Percentiles rank a stretch among this genome's conserved stretches.
Evolutionary conservation across 2,888 invertebrate genomes (phyloP).

Genomic region (Drosophila robusta): DNA sequence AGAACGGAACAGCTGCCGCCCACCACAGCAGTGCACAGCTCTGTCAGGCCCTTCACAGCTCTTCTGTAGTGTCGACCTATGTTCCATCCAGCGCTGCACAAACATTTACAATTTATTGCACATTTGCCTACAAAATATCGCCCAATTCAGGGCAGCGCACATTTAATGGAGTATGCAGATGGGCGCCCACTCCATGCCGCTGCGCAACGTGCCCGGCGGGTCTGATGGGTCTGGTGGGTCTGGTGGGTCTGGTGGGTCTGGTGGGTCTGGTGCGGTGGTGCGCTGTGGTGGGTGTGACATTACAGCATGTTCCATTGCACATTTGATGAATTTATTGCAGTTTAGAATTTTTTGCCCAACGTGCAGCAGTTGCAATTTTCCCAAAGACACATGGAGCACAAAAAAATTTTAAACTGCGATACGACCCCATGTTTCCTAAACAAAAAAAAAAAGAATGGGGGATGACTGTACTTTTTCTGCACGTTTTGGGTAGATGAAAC

Average conservation of each 20-base stretch:
- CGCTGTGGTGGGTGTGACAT: slow-evolving; percentile 82
- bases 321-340: slow-evolving; percentile 85
- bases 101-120: slow-evolving; percentile 82
- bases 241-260: slow-evolving; percentile 27
- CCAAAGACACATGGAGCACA: slow-evolving; percentile 31
- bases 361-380: slow-evolving; percentile 74
- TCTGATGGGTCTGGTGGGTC: slow-evolving; percentile 69
- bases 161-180: slow-evolving; percentile 71
- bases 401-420: slow-evolving; percentile 33
- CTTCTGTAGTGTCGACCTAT: not conserved
- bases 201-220: slow-evolving; percentile 6
- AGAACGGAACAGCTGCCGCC: slow-evolving; percentile 53
- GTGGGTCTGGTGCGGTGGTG: slow-evolving; percentile 2
- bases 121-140: slow-evolving; percentile 81
- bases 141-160: slow-evolving; percentile 68
- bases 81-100: slow-evolving; percentile 43
- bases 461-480: slow-evolving; percentile 27
- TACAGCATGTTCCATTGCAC: slow-evolving; percentile 83
- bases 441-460: slow-evolving; percentile 17
- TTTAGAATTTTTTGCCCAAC: slow-evolving; percentile 82
- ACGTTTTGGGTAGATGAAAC: slow-evolving; percentile 60
- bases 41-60: not conserved
- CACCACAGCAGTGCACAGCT: slow-evolving; percentile 14
- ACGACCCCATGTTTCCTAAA: slow-evolving; percentile 33
- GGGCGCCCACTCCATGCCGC: slow-evolving; percentile 16